These are phyloP conservation scores for Crenuchus spilurus DNA, from an alignment of 2,797 vertebrate genomes.

Conservation along the genomic window DNA sequence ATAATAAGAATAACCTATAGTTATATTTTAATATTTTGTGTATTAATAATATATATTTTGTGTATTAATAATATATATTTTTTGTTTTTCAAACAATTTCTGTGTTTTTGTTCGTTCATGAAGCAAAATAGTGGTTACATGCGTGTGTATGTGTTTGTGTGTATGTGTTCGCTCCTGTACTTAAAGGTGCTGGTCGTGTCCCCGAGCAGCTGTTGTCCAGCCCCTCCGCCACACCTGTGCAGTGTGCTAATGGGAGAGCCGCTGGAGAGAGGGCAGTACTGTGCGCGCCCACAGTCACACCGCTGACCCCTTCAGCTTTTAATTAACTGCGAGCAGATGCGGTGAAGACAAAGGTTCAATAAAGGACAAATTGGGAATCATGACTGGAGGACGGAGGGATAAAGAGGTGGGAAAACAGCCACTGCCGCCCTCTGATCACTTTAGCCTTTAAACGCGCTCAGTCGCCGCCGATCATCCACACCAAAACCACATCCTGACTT, in stretches of 20 bases:
- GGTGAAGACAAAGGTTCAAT: conserved; percentile 55
- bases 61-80: too few relatives aligned
- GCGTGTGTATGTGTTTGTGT: neutral
- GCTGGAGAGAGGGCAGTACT: conserved; percentile 60
- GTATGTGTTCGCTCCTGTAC: conserved; percentile 44
- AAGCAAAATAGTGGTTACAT: too few relatives aligned
- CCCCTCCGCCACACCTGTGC: conserved; percentile 63
- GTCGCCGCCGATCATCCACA: neutral
- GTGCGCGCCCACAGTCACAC: conserved; percentile 49
- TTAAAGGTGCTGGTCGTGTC: conserved; percentile 66
- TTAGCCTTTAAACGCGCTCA: conserved; percentile 46
- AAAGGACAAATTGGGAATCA: conserved; percentile 48
- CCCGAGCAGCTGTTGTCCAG: conserved; percentile 65
- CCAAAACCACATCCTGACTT: conserved; percentile 9
- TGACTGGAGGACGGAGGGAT: conserved; percentile 47
- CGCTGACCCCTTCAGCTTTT: conserved; percentile 64
- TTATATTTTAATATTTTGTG: too few relatives aligned
- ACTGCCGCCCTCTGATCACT: conserved; percentile 39
- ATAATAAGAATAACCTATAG: too few relatives aligned
- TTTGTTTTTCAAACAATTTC: too few relatives aligned
- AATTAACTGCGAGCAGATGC: conserved; percentile 65
- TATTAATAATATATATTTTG: too few relatives aligned
- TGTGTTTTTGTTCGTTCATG: too few relatives aligned
- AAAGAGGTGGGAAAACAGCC: conserved; percentile 53
- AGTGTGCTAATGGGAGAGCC: conserved; percentile 66